phyloP scores from a whole-genome alignment of 2,113 vertebrate genomes.

The Casuarius casuarius region DNA sequence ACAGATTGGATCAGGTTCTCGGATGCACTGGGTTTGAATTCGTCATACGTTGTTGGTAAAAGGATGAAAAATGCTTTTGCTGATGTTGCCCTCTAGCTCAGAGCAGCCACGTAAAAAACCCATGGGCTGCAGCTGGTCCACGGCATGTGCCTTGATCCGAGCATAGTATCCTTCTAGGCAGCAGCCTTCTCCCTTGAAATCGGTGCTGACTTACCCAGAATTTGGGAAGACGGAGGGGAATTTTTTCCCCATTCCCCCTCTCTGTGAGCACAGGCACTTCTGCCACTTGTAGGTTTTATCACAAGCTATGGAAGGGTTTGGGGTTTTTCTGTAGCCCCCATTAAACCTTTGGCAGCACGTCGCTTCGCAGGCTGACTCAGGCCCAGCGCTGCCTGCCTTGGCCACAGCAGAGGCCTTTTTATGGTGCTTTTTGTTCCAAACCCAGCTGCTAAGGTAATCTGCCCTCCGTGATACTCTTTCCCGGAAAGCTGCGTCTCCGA shows the following conservation, averaged over 20 bases:
- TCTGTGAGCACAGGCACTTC: neutral
- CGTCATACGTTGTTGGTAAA: neutral
- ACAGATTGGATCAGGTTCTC: neutral
- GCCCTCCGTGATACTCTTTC: neutral
- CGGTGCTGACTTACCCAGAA: neutral
- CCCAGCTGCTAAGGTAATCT: neutral
- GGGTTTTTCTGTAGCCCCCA: neutral
- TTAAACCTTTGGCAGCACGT: neutral
- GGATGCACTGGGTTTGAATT: neutral
- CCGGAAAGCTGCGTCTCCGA: fast-evolving
- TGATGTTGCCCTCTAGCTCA: neutral
- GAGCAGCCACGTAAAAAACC: neutral
- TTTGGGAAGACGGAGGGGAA: neutral
- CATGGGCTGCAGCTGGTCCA: neutral
- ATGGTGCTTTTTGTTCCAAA: neutral
- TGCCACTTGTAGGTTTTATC: neutral
- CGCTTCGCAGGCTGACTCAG: neutral
- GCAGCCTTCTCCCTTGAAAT: neutral
- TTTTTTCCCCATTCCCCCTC: neutral
- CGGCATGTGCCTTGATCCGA: neutral
- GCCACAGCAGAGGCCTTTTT: neutral
- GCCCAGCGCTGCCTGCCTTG: neutral
- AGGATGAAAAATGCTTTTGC: neutral
- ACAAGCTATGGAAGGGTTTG: neutral
- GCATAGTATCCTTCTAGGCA: neutral